Evolutionary conservation across 2,888 invertebrate genomes (phyloP), one percentile per base, ranked within the genome.

Genomic region (Melipona beecheii): DNA sequence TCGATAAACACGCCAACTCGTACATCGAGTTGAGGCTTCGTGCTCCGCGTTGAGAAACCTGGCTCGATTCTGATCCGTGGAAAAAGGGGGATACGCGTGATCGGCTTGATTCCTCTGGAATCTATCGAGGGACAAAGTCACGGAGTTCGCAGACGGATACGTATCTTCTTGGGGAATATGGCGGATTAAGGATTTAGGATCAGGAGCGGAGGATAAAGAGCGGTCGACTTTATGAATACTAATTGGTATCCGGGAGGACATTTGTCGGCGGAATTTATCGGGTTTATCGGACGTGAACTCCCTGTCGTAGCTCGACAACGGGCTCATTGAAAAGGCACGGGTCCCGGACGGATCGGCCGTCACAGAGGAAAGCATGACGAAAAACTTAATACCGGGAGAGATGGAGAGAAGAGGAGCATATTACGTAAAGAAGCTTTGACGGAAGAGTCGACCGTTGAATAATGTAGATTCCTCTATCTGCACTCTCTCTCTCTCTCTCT

Each of bases 171-270:
- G 62, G 81, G 73, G 73, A 85, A 89, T 87, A 85, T 75, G 85
- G 80, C 80, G 76, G 89, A 87, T 85, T 76, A 82, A 80, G 79
- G 71, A 64, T 77, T 77, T 69, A 77, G 69, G 83, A 69, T 73
- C 66, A 27, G 13, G 74, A 74, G 49, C 27, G 27, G 70, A 68
- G 84, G 84, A 70, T 62, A 69, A 80, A 84, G 78, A 58, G 69
- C 73, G 50, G 74, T 52, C 65, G 75, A 82, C 83, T 86, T 89
- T 89, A 87, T 89, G 89, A 89, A 89, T 89, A 87, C 89, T 89
- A 89, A 89, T 89, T 87, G 89, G 79, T 84, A 89, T 85, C 75
- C 64, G 69, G 70, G 75, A 89, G 78, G 84, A 87, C 85, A 85
- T 83, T 87, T 81, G 83, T 78, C 78, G 84, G 43, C 17, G 58